Evolutionary conservation across 2,888 invertebrate species (phyloP).

Genomic region (Athrips mouffetella): DNA sequence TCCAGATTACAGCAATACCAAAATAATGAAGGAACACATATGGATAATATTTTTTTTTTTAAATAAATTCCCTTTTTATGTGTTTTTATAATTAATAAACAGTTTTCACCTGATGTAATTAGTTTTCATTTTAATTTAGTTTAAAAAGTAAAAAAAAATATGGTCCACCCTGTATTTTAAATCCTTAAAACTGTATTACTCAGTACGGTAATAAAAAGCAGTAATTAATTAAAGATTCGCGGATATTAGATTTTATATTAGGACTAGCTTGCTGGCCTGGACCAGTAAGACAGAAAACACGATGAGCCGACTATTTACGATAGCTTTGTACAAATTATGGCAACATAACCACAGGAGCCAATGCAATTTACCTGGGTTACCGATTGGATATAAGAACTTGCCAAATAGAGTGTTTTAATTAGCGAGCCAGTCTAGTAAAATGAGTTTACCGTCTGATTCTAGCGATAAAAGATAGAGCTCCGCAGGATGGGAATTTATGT

Average conservation of each 20-base stretch:
- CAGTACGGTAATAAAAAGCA: too few species aligned
- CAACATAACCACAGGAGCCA: slow-evolving; percentile 19
- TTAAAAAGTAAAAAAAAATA: too few species aligned
- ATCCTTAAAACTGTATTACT: too few species aligned
- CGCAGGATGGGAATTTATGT: slow-evolving; percentile 4
- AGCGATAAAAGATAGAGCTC: slow-evolving; percentile 15
- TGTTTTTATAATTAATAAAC: too few species aligned
- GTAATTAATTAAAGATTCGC: slow-evolving; percentile 33
- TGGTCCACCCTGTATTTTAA: too few species aligned
- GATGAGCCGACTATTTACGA: slow-evolving; percentile 17
- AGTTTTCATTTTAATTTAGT: too few species aligned
- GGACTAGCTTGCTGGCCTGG: slow-evolving; percentile 28
- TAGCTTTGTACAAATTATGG: slow-evolving; percentile 24
- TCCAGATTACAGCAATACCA: too few species aligned
- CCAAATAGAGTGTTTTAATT: slow-evolving; percentile 28
- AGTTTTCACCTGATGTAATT: too few species aligned
- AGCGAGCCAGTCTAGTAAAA: slow-evolving; percentile 27
- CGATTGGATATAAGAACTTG: slow-evolving; percentile 18
- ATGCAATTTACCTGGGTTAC: slow-evolving; percentile 23
- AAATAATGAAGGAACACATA: too few species aligned
- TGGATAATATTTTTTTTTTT: too few species aligned
- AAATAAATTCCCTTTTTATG: too few species aligned
- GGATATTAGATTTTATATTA: slow-evolving; percentile 47
- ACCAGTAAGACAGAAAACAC: slow-evolving; percentile 13
- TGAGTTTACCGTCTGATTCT: slow-evolving; percentile 26